Evolutionary conservation across 2,113 vertebrate genomes (phyloP), one percentile per base, ranked within the genome.

Genomic region (Phycodurus eques): DNA sequence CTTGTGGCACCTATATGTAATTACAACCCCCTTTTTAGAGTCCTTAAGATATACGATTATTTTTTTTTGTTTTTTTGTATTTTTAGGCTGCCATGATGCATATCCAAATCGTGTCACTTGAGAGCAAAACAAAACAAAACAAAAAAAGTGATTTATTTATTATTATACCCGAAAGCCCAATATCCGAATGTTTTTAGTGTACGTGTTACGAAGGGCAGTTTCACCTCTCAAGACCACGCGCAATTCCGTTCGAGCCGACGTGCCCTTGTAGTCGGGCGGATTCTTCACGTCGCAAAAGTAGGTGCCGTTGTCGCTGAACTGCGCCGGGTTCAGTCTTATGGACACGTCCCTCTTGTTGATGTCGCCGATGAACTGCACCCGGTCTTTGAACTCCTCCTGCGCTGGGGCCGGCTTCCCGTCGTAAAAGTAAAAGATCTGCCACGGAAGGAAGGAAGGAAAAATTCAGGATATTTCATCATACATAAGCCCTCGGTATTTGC

Each of bases 321-420:
- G 94, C 79, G 93, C 91, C 9, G 95, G 94, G 22, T 87, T 89
- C 84, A 97, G 92, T 73, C 90, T 93, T 81, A 99, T 95, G 0
- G 97, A 98, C 1, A 90, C 95, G 67, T 98, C 96, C 82, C 93
- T 94, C 89, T 95, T 97, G 90, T 95, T 96, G 27, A 99, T 90
- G 85, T 98, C 95, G 67, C 96, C 96, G 12, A 94, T 92, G 89
- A 96, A 99, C 67, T 88, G 89, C 56, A 96, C 83, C 9, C 95
- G 89, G 67, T 92, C 92, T 80, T 95, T 94, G 81, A 97, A 97
- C 39, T 91, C 93, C 0, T 72, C 64, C 1, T 59, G 51, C 7
- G 88, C 93, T 0, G 78, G 86, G 74, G 92, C 96, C 4, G 72
- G 80, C 60, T 83, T 92, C 20, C 95, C 96, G 42, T 84, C 82